phyloP scores from a whole-genome alignment of 53 echinoderm and acorn worm species.

The Holothuria scabra region DNA sequence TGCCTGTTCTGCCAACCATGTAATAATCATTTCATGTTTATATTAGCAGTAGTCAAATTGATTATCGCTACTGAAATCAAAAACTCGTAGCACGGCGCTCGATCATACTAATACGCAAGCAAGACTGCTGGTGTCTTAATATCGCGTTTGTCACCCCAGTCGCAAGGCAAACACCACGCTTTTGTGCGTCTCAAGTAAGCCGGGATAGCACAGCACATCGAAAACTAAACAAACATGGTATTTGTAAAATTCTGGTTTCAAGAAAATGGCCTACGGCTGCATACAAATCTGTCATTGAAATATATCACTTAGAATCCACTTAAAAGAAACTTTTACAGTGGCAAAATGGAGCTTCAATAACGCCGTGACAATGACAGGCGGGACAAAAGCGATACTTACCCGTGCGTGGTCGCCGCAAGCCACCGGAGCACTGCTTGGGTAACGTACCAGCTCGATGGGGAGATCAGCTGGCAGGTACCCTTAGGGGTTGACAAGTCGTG shows the following conservation, averaged over 20 bases:
- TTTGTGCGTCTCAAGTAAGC: slow-evolving; percentile 41
- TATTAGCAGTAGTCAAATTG: slow-evolving; percentile 51
- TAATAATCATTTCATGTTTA: slow-evolving; percentile 50
- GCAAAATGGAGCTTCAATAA: slow-evolving; percentile 41
- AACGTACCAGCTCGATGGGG: slow-evolving; percentile 33
- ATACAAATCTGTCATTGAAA: slow-evolving; percentile 54
- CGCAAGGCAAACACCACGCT: slow-evolving; percentile 37
- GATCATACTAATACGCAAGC: slow-evolving; percentile 19
- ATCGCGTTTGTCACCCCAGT: slow-evolving; percentile 32
- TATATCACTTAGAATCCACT: slow-evolving; percentile 56
- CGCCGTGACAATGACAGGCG: slow-evolving; percentile 33
- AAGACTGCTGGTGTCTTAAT: slow-evolving; percentile 39
- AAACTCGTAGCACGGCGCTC: slow-evolving; percentile 38
- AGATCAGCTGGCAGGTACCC: slow-evolving; percentile 43
- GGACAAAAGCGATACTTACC: slow-evolving; percentile 46
- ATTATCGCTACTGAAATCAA: slow-evolving; percentile 49
- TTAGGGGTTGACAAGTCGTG: slow-evolving; percentile 51
- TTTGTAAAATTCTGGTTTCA: slow-evolving; percentile 51
- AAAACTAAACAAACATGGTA: slow-evolving; percentile 55
- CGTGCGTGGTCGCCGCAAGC: slow-evolving; percentile 53
- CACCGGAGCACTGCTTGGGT: slow-evolving; percentile 26
- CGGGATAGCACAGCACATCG: slow-evolving; percentile 29
- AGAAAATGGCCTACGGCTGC: slow-evolving; percentile 43
- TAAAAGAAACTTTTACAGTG: slow-evolving; percentile 52
- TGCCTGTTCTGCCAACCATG: slow-evolving; percentile 29